Percentiles rank a stretch among this genome's conserved stretches.
Conservation (phyloP, 2,113 vertebrate species). For the Myrmophylax atrothorax region DNA sequence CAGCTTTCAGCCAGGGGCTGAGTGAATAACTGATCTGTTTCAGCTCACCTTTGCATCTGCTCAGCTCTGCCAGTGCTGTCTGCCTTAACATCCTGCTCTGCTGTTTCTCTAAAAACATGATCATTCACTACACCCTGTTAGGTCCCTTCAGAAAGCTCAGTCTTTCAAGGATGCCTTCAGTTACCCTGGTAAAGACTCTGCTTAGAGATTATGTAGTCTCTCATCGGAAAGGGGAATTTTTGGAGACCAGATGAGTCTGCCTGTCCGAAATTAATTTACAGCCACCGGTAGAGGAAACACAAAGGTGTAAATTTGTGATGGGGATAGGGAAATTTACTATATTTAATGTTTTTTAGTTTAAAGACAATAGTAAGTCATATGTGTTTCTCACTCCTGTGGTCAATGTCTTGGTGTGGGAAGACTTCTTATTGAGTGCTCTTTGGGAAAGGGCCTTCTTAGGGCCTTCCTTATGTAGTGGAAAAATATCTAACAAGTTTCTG, state of each 20-base stretch:
- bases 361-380: not conserved
- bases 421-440: not conserved
- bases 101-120: conserved; percentile 30
- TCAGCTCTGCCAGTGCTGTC: conserved; percentile 10
- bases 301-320: not conserved
- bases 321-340: not conserved
- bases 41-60: conserved; percentile 43
- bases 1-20: not conserved
- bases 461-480: not conserved
- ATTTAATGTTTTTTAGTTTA: not conserved
- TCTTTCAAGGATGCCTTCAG: not conserved
- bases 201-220: not conserved
- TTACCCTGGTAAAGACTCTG: not conserved
- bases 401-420: not conserved
- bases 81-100: conserved; percentile 44
- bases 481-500: not conserved
- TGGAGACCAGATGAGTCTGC: not conserved
- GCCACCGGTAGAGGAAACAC: not conserved
- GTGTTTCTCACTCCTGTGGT: not conserved
- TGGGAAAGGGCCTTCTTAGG: not conserved
- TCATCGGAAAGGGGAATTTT: not conserved
- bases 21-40: conserved; percentile 58
- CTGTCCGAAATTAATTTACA: not conserved
- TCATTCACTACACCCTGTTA: not conserved
- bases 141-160: not conserved